These are phyloP conservation scores for Tapera naevia DNA, from an alignment of 2,797 vertebrate genomes.

Conservation along the genomic window DNA sequence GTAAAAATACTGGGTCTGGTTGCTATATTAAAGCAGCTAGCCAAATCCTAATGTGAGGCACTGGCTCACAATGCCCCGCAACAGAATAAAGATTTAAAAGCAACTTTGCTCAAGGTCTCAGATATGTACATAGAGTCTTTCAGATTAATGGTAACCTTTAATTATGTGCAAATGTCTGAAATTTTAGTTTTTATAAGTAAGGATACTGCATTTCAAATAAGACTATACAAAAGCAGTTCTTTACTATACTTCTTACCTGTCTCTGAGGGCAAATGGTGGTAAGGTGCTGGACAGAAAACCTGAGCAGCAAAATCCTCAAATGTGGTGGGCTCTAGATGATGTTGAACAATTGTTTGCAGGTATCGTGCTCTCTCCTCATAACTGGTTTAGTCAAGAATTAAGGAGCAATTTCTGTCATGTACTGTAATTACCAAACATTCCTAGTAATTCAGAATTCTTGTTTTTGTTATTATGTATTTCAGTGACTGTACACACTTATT, in stretches of 20 bases:
- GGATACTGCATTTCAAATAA: constrained; percentile 77
- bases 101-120: background rate
- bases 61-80: background rate
- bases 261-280: constrained; percentile 88
- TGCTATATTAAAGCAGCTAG: background rate
- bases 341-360: constrained; percentile 93
- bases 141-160: background rate
- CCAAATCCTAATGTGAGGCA: background rate
- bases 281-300: constrained; percentile 96
- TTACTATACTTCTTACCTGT: constrained; percentile 80
- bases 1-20: background rate
- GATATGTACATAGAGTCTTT: background rate
- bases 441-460: background rate
- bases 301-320: constrained; percentile 98
- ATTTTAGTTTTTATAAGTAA: constrained; percentile 65
- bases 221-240: background rate
- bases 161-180: background rate
- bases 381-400: constrained; percentile 83
- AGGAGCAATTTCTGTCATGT: constrained; percentile 70
- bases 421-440: background rate
- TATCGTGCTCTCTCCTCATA: constrained; percentile 96
- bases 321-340: constrained; percentile 93
- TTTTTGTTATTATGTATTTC: background rate
- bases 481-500: background rate
- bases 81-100: background rate